A percentile compares a stretch with the other conserved stretches of the same genome.
phyloP scores from a whole-genome alignment of 2,113 vertebrate genomes.

The Gadus chalcogrammus region DNA sequence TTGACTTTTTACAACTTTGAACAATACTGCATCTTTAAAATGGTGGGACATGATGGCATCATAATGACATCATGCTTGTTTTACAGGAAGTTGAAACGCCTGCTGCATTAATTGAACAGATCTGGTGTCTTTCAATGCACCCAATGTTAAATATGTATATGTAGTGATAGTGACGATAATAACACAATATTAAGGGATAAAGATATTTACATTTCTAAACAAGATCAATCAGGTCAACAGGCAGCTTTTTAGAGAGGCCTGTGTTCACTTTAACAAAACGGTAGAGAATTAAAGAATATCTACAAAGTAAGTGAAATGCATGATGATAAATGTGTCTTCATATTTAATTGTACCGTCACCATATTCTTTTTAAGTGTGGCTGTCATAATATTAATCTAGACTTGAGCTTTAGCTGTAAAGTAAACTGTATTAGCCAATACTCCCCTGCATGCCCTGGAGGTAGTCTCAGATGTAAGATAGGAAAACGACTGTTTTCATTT shows the following conservation, averaged over 20 bases:
- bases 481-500: constrained; percentile 23
- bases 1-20: constrained; percentile 53
- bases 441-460: constrained; percentile 76
- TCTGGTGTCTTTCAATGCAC: not conserved
- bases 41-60: constrained; percentile 66
- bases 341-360: not conserved
- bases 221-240: not conserved
- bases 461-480: constrained; percentile 29
- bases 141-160: constrained; percentile 4
- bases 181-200: constrained; percentile 15
- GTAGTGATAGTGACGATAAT: constrained; percentile 8
- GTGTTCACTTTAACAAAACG: too few relatives aligned
- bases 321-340: constrained; percentile 63
- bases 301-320: constrained; percentile 61
- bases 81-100: constrained; percentile 52
- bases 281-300: constrained; percentile 46
- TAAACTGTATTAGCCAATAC: too few relatives aligned
- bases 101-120: constrained; percentile 41
- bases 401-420: constrained; percentile 9
- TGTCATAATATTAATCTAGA: constrained; percentile 16
- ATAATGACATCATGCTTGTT: constrained; percentile 59
- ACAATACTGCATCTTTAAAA: constrained; percentile 87
- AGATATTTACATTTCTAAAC: constrained; percentile 13
- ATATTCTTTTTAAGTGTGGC: too few relatives aligned
- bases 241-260: too few relatives aligned